Evolutionary conservation across 2,888 invertebrate genomes (phyloP), one percentile per base, ranked within the genome.

Genomic region (Drosophila prostipennis): DNA sequence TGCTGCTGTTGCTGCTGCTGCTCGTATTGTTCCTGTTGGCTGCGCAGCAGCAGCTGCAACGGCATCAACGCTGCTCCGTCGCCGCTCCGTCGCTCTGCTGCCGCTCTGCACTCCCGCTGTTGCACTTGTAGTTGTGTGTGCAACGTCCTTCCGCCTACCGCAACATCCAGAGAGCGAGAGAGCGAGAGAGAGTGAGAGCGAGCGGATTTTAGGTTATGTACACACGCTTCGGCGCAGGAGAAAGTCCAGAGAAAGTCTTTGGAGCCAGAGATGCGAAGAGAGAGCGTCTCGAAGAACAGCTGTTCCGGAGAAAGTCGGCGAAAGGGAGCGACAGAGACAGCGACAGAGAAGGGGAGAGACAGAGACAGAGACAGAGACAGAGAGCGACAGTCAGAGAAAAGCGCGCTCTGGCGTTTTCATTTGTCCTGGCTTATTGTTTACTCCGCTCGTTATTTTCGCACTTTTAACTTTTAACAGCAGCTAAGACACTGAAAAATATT

Each of bases 341-440:
- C 52, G 45, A 52, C 29, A 49, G 52, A 65, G 61, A 65, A 58
- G 65, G 83, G 78, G 63, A 72, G 77, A 40, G 45, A 52, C 34
- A 72, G 77, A 40, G 45, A 52, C 34, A 72, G 77, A 40, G 45
- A 52, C 34, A 72, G 77, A 40, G 45, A 52, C 34, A 42, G 57
- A 65, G 55, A 80, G 89, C 70, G 80, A 77, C 60, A 69, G 51
- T 61, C 61, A 61, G 65, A 81, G 76, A 65, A 84, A 84, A 76
- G 70, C 79, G 83, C 88, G 77, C 86, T 68, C 71, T 69, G 77
- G 86, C 80, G 67, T 80, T 84, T 86, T 70, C 79, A 86, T 80
- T 78, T 70, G 78, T 48, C 19, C 49, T 42, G 39, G 51, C 29
- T 29, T 29, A 42, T 51, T 64, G 67, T 64, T 65, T 67, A 64